These are phyloP conservation scores for Valencia hispanica DNA, from an alignment of 2,797 vertebrate genomes.

Conservation along the genomic window DNA sequence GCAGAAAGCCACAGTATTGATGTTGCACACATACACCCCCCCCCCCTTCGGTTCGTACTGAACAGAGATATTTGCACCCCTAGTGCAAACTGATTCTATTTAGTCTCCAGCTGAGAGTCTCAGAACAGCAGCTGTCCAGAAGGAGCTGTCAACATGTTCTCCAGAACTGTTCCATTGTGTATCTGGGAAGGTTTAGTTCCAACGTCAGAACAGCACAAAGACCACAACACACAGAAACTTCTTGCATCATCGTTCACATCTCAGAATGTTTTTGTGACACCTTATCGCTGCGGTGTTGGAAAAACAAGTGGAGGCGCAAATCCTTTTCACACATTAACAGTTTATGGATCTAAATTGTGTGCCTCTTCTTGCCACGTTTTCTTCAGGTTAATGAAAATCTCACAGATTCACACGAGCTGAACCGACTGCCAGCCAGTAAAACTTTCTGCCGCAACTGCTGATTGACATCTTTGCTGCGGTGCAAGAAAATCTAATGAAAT, in stretches of 20 bases:
- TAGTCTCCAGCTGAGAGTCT: background rate
- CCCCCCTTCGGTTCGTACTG: too few relatives aligned
- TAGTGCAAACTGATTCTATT: background rate
- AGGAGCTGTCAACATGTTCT: background rate
- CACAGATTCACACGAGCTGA: constrained; percentile 1
- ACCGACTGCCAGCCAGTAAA: background rate
- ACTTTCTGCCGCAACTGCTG: background rate
- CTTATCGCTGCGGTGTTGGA: background rate
- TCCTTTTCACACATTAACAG: background rate
- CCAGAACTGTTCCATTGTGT: background rate
- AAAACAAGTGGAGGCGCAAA: background rate
- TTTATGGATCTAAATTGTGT: background rate
- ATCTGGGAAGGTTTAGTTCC: background rate
- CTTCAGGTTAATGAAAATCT: background rate
- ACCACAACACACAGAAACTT: background rate
- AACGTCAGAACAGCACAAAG: background rate
- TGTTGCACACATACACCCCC: too few relatives aligned
- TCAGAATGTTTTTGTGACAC: background rate
- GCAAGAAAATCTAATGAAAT: constrained; percentile 13
- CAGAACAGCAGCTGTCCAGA: background rate
- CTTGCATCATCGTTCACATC: background rate
- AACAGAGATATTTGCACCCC: too few relatives aligned
- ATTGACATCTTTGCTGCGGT: background rate
- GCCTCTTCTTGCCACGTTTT: background rate
- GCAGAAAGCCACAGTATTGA: too few relatives aligned